Evolutionary conservation across 37 sponge, comb jelly and placozoan genomes (phyloP), one percentile per base, ranked within the genome.

Genomic region (Theonella swinhoei): DNA sequence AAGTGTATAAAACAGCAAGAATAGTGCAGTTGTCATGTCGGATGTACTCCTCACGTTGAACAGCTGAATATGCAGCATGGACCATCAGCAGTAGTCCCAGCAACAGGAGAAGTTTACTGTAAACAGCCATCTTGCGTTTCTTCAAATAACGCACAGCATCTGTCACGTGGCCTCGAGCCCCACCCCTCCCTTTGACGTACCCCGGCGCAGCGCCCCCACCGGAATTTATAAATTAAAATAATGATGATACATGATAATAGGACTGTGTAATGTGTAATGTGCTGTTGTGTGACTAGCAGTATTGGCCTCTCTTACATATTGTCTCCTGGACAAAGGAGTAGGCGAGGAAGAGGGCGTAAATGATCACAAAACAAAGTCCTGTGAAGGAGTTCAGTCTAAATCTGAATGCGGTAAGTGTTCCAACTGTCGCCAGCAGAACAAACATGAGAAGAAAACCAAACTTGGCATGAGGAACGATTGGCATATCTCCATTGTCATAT

Each of bases 381-480:
- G 91, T 77, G 64, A 88, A n/a, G 37, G 87, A 90, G 79, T 86
- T 91, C 31, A 95, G 88, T 34, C 84, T 68, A 83, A 81, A 95
- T 29, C 86, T 83, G 68, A 82, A 79, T 39, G 58, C 62, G 38
- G 85, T 42, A 37, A 95, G 78, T 24, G 71, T 64, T 11, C 72
- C 63, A 11, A 95, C 66, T 11, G 80, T 78, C 22, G 82, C 38
- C n/a, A 90, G 26, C 74, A 95, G 88, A n/a, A 92, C 81, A 4
- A 92, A 17, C 61, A 93, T 29, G 37, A 93, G 90, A n/a, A 93
- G 76, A 67, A 90, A 54, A 1, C 95, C 92, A 83, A 95, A 95
- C 80, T 95, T 95, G 29, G 82, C 72, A 61, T 91, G 92, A 3
- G 95, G 95, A 19, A 62, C 39, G 28, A 95, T 41, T 2, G 54